Percentiles rank a stretch among this genome's conserved stretches.
phyloP scores from a whole-genome alignment of 2,797 vertebrate genomes.

The Cossypha niveicapilla region DNA sequence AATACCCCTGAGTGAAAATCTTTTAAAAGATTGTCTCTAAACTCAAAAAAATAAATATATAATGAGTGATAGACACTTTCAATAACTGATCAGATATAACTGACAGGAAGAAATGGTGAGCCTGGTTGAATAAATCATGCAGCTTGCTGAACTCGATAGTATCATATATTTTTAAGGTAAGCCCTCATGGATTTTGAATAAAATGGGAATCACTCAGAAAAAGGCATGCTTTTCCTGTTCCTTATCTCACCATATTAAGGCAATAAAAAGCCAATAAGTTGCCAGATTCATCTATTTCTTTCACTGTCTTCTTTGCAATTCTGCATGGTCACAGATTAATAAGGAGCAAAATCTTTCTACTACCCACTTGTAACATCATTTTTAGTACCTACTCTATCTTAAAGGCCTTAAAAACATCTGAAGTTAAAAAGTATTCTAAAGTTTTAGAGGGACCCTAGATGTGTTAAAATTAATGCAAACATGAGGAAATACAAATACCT shows the following conservation, averaged over 20 bases:
- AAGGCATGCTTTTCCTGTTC: not conserved
- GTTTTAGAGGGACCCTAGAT: not conserved
- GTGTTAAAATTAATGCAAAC: not conserved
- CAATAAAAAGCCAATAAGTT: not conserved
- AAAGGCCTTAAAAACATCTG: not conserved
- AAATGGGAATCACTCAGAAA: not conserved
- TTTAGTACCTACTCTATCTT: not conserved
- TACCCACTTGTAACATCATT: not conserved
- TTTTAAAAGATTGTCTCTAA: not conserved
- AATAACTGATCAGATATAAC: not conserved
- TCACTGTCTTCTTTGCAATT: not conserved
- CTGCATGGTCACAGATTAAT: not conserved
- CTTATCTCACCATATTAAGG: not conserved
- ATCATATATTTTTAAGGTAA: constrained; percentile 30
- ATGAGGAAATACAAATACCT: not conserved
- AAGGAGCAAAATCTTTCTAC: not conserved
- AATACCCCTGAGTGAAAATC: not conserved
- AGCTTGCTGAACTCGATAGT: not conserved
- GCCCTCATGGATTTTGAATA: not conserved
- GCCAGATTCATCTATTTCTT: not conserved
- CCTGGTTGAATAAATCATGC: not conserved
- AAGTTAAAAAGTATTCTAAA: not conserved
- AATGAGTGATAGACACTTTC: not conserved
- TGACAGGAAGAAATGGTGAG: constrained; percentile 10
- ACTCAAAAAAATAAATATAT: not conserved